Evolutionary conservation across 1,140 invertebrate genomes (phyloP).

Genomic region (Goniozus legneri): DNA sequence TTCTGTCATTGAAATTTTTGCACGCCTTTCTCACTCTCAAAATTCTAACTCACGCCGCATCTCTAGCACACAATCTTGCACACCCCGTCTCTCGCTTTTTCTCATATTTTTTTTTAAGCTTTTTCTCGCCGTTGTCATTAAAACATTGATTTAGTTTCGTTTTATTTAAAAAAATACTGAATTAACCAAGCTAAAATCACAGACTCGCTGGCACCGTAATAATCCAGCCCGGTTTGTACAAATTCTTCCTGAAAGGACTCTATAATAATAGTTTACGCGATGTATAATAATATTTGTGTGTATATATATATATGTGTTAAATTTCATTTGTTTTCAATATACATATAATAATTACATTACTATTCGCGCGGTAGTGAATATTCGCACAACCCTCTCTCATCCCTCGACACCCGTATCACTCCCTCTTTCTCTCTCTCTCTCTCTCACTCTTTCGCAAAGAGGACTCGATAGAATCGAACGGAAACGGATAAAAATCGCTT

Average conservation of each 20-base stretch:
- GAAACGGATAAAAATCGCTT: too few species aligned
- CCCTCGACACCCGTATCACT: neutral
- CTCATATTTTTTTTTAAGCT: conserved; percentile 33
- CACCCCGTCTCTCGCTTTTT: conserved; percentile 26
- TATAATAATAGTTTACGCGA: too few species aligned
- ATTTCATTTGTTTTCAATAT: too few species aligned
- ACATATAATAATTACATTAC: conserved; percentile 44
- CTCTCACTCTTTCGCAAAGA: neutral
- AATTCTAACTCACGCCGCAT: conserved; percentile 6
- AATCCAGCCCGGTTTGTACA: conserved; percentile 46
- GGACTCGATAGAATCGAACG: too few species aligned
- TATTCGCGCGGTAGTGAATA: conserved; percentile 29
- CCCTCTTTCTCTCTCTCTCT: neutral
- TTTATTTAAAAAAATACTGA: conserved; percentile 56
- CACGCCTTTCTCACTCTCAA: conserved; percentile 19
- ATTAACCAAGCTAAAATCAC: conserved; percentile 57
- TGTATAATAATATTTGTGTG: conserved; percentile 29
- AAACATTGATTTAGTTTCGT: conserved; percentile 55
- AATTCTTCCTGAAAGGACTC: conserved; percentile 53
- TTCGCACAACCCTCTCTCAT: conserved; percentile 12
- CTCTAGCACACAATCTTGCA: conserved; percentile 13
- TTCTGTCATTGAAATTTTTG: neutral
- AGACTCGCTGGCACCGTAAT: conserved; percentile 41
- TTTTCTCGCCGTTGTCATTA: conserved; percentile 48
- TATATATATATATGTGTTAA: conserved; percentile 14